Percentiles rank a stretch among this genome's conserved stretches.
phyloP scores from a whole-genome alignment of 1,140 invertebrate species.

The Zaprionus lachaisei region DNA sequence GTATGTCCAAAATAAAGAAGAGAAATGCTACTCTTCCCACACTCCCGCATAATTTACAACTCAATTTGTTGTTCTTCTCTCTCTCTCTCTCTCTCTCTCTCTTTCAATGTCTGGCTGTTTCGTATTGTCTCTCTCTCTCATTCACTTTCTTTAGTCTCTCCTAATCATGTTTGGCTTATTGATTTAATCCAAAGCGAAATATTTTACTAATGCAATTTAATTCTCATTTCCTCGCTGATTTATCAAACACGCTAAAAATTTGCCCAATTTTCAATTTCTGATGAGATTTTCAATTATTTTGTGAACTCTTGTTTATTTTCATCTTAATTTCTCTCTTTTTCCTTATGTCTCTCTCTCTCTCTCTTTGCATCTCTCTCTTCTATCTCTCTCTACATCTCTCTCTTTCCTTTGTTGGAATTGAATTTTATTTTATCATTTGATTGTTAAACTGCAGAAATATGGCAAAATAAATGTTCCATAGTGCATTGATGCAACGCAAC shows the following conservation, averaged over 20 bases:
- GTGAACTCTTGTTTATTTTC: background rate
- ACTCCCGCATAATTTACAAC: background rate
- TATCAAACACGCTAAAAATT: constrained; percentile 2
- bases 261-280: constrained; percentile 8
- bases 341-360: no score
- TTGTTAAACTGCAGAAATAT: background rate
- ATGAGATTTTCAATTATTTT: background rate
- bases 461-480: background rate
- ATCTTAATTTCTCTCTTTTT: no score
- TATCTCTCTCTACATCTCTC: background rate
- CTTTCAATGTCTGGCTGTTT: no score
- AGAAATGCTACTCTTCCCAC: background rate
- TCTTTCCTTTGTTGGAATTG: background rate
- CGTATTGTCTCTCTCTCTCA: background rate
- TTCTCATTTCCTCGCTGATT: constrained; percentile 8
- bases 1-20: background rate
- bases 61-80: constrained; percentile 5
- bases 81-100: background rate
- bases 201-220: constrained; percentile 17
- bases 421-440: background rate
- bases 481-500: no score
- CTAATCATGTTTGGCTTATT: constrained; percentile 12
- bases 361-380: no score
- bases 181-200: constrained; percentile 4
- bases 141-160: background rate